Base-by-base conservation (phyloP, 2,113 vertebrate species). In the Saccopteryx bilineata region DNA sequence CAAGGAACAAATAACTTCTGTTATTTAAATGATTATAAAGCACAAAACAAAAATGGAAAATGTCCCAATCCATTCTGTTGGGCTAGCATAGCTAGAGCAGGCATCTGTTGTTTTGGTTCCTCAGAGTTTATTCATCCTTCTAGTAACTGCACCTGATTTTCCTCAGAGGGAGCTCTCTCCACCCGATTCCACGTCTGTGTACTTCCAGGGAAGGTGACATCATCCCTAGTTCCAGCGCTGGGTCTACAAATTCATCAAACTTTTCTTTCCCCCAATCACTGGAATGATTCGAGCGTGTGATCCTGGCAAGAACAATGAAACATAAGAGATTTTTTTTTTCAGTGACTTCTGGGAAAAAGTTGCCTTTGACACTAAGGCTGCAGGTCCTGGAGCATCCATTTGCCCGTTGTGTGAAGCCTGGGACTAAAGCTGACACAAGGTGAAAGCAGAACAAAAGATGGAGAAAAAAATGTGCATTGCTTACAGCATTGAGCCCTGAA, bases 1-100 rank as follows among this genome's bases (percentile, higher is more conserved):
- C 65, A 91, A 87, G 75, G 61, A 91, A 86, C 69, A 94, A 96
- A 92, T 94, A 91, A 86, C 54, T 94, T 88, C 78, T 69, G 54
- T 81, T 92, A 90, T 79, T 76, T 58, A 85, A 31, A 65, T 92
- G 28, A 26, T 86, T 79, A 58, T 21, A 54, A 39, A 92, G 18
- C 28, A 69, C 69, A 61, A 89, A 92, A 93, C 72, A 92, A 90
- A 95, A 33, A 87, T 19, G 54, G 63, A 68, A 86, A 68, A 60
- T 15, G 61, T 95, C 74, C 87, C 90, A 50, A 15, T 17, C 26
- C 26, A 69, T 76, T 92, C 66, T 58, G 63, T 46, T 24, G 87
- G 65, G 84, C 69, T 65, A 75, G 71, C 17, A 68, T n/a, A 52
- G 28, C 56, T 48, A 7, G 10, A 65, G 28, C 7, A 54, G 71